phyloP scores from a whole-genome alignment of 2,888 invertebrate genomes.

The Drosophila subquinaria region DNA sequence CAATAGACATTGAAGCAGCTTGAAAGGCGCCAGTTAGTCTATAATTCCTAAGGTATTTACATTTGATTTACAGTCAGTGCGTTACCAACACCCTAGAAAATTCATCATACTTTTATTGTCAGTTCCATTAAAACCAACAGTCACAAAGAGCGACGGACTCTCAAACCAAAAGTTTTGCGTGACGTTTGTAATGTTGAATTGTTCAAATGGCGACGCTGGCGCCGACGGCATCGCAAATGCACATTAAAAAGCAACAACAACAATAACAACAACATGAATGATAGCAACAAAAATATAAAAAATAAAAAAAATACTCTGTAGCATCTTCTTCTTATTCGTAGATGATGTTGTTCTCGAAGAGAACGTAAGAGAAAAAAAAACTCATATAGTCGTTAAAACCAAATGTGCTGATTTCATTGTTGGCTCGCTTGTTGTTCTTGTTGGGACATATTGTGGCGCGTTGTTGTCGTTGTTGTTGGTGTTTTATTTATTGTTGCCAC shows the following conservation, averaged over 20 bases:
- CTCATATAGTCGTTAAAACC: conserved; percentile 77
- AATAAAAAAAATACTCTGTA: conserved; percentile 31
- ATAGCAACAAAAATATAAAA: conserved; percentile 13
- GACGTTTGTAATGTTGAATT: conserved; percentile 67
- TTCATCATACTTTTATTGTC: conserved; percentile 51
- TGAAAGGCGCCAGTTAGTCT: conserved; percentile 8
- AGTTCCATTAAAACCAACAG: conserved; percentile 49
- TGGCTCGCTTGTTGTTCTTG: conserved; percentile 36
- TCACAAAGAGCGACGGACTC: conserved; percentile 30
- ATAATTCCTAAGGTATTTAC: conserved; percentile 19
- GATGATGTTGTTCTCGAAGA: conserved; percentile 20
- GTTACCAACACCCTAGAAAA: conserved; percentile 30
- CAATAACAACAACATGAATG: conserved; percentile 26
- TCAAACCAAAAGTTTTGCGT: conserved; percentile 43
- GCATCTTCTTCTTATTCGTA: conserved; percentile 62
- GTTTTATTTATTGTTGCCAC: conserved; percentile 58
- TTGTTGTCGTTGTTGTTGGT: conserved; percentile 37
- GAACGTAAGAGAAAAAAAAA: conserved; percentile 16
- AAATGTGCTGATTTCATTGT: conserved; percentile 78
- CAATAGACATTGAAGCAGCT: not conserved
- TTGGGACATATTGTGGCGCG: conserved; percentile 55
- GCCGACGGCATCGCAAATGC: conserved; percentile 64
- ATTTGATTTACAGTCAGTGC: conserved; percentile 3
- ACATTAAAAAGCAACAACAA: conserved; percentile 74
- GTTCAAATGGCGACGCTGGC: conserved; percentile 61